These are phyloP conservation scores for Cardiocondyla obscurior DNA, from an alignment of 1,140 invertebrate species.

Conservation along the genomic window DNA sequence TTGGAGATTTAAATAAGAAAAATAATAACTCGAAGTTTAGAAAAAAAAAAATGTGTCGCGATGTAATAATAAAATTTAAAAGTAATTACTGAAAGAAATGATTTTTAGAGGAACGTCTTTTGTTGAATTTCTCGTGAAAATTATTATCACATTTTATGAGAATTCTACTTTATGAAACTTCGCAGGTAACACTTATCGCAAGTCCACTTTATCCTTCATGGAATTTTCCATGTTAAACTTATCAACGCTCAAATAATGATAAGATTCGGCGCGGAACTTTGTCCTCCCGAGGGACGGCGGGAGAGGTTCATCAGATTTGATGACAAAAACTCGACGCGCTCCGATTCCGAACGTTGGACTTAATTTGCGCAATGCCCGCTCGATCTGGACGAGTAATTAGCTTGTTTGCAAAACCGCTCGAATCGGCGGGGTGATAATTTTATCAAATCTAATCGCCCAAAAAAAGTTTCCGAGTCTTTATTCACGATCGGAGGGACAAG, in stretches of 20 bases:
- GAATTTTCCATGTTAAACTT: conserved; percentile 64
- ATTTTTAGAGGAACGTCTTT: not conserved
- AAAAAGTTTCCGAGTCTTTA: not conserved
- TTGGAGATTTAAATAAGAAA: not conserved
- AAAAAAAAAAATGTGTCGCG: too few species aligned
- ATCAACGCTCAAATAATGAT: conserved; percentile 72
- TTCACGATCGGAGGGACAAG: not conserved
- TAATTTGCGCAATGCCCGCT: not conserved
- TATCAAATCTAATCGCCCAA: not conserved
- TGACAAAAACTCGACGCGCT: not conserved
- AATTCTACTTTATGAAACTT: conserved; percentile 35
- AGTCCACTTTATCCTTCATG: conserved; percentile 21
- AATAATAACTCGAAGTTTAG: not conserved
- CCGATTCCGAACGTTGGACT: not conserved
- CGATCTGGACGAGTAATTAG: not conserved
- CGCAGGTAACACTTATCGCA: conserved; percentile 54
- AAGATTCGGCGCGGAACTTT: conserved; percentile 25
- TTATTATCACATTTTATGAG: not conserved
- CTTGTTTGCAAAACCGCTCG: not conserved
- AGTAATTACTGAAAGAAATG: not conserved
- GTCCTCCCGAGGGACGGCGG: too few species aligned
- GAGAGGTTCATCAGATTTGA: not conserved
- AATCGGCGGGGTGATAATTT: not conserved
- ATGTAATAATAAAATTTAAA: too few species aligned
- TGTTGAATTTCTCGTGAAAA: not conserved